Evolutionary conservation across 2,113 vertebrate species (phyloP).

Genomic region (Maccullochella peelii): DNA sequence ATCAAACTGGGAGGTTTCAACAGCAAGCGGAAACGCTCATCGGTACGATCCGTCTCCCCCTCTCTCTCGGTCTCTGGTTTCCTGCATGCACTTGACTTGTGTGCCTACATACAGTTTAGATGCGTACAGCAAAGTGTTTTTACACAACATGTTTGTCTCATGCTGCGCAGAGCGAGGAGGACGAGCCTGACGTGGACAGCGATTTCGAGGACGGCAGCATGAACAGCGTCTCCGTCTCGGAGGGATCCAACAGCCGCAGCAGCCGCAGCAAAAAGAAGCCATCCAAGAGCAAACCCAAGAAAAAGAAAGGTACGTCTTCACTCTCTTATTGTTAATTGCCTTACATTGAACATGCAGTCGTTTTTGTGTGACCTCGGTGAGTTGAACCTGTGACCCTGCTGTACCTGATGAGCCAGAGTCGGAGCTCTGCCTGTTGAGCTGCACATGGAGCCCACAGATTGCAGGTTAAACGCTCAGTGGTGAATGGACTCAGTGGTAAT

Average conservation of each 20-base stretch:
- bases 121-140: not conserved
- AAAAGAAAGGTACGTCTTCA: constrained; percentile 91
- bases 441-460: not conserved
- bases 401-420: not conserved
- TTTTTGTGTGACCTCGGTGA: not conserved
- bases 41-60: constrained; percentile 80
- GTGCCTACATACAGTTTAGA: not conserved
- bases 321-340: too few relatives aligned
- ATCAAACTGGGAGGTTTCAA: constrained; percentile 98
- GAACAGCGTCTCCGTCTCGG: constrained; percentile 96
- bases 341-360: not conserved
- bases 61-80: not conserved
- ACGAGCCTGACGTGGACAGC: constrained; percentile 96
- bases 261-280: constrained; percentile 95
- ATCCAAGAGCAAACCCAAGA: constrained; percentile 91
- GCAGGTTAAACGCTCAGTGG: not conserved
- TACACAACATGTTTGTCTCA: not conserved
- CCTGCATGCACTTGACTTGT: not conserved
- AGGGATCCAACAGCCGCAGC: constrained; percentile 96
- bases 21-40: constrained; percentile 98
- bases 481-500: constrained; percentile 7
- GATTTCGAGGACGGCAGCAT: constrained; percentile 97
- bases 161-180: constrained; percentile 92
- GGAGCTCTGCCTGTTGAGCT: constrained; percentile 5
- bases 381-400: not conserved